Conservation (phyloP, 35 echinoderm and acorn worm species). For the Lytechinus pictus region DNA sequence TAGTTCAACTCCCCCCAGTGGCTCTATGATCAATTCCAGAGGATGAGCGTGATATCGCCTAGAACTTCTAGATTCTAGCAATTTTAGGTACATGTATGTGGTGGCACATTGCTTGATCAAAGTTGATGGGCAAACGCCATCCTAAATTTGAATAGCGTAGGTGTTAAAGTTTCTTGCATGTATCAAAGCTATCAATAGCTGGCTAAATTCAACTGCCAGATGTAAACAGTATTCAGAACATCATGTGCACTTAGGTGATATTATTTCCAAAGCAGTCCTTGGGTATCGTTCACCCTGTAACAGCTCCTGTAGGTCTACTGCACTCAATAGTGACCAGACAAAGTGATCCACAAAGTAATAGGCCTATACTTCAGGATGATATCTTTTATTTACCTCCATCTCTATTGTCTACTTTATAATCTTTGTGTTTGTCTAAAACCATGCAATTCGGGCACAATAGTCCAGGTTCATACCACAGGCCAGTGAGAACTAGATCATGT, state of each 20-base stretch:
- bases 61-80: not conserved
- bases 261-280: not conserved
- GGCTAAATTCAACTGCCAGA: not conserved
- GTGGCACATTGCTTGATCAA: not conserved
- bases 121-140: too few species aligned
- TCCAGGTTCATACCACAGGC: not conserved
- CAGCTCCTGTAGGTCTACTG: not conserved
- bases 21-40: not conserved
- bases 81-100: not conserved
- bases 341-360: not conserved
- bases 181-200: not conserved
- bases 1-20: not conserved
- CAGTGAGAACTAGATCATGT: not conserved
- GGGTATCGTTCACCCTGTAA: too few species aligned
- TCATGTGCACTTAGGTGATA: not conserved
- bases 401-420: not conserved
- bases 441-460: not conserved
- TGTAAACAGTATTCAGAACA: not conserved
- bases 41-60: not conserved
- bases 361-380: not conserved
- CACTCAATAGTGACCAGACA: not conserved
- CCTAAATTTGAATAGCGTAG: too few species aligned
- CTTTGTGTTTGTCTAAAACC: not conserved
- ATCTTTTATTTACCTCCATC: not conserved
- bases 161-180: not conserved